These are phyloP conservation scores for Brachionus koreanus DNA, from an alignment of 1,140 invertebrate species.

Conservation along the genomic window DNA sequence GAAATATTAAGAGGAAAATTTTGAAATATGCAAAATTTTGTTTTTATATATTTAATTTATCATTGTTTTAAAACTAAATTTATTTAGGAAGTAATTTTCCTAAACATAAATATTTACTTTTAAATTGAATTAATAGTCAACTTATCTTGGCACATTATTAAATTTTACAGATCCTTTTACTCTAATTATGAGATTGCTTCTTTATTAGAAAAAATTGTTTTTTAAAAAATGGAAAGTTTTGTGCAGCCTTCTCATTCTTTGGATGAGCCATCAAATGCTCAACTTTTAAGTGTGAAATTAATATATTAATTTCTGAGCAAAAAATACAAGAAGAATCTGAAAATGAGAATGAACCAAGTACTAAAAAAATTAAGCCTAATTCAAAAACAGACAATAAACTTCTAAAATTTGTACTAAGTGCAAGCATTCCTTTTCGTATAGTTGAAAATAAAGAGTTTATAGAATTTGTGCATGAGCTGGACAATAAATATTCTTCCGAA, in stretches of 20 bases:
- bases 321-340: background rate
- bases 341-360: background rate
- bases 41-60: too few relatives aligned
- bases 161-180: too few relatives aligned
- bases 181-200: too few relatives aligned
- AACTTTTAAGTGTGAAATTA: background rate
- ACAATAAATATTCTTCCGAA: background rate
- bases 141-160: too few relatives aligned
- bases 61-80: too few relatives aligned
- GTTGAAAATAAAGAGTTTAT: background rate
- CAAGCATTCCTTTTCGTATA: background rate
- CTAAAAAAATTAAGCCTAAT: background rate
- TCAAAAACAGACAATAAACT: background rate
- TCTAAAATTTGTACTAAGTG: background rate
- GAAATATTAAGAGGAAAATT: too few relatives aligned
- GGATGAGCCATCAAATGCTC: background rate
- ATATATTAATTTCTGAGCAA: background rate
- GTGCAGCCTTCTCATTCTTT: background rate
- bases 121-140: too few relatives aligned
- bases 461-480: background rate
- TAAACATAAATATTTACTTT: too few relatives aligned
- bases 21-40: too few relatives aligned
- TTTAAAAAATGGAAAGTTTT: background rate
- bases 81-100: too few relatives aligned
- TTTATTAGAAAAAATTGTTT: too few relatives aligned